Conservation (phyloP, 2,888 invertebrate species). For the Lasiommata megera region DNA sequence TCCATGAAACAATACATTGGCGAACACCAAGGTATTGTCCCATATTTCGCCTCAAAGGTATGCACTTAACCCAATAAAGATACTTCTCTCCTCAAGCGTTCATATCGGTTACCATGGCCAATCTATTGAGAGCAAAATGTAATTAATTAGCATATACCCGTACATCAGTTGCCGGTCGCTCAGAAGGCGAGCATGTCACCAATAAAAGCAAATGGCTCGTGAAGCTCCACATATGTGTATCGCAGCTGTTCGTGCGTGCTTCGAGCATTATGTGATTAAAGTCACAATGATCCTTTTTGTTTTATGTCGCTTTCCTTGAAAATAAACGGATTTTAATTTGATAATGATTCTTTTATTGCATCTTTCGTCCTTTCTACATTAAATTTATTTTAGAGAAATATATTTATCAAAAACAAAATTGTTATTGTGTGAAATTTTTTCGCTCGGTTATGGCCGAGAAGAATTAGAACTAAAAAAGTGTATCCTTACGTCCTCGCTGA, state of each 20-base stretch:
- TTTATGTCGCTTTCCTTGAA: background rate
- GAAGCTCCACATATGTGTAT: conserved; percentile 17
- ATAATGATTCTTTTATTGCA: background rate
- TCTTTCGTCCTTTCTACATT: too few species aligned
- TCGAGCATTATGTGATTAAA: conserved; percentile 8
- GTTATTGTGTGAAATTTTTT: too few species aligned
- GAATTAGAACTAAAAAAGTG: too few species aligned
- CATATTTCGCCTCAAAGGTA: too few species aligned
- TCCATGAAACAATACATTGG: too few species aligned
- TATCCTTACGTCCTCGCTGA: too few species aligned
- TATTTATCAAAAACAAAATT: too few species aligned
- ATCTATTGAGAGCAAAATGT: conserved; percentile 12
- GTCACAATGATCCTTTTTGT: conserved; percentile 5
- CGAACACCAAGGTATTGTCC: too few species aligned
- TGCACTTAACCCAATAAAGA: background rate
- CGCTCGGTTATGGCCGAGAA: too few species aligned
- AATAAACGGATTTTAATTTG: background rate
- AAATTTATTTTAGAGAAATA: too few species aligned
- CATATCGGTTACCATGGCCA: background rate
- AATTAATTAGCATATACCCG: conserved; percentile 17
- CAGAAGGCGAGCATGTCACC: conserved; percentile 20
- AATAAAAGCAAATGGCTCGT: conserved; percentile 31
- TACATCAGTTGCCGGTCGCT: conserved; percentile 18
- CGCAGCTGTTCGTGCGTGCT: conserved; percentile 21
- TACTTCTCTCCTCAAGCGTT: background rate